Base-by-base conservation (phyloP, 2,797 vertebrate genomes). In the Trachurus trachurus region DNA sequence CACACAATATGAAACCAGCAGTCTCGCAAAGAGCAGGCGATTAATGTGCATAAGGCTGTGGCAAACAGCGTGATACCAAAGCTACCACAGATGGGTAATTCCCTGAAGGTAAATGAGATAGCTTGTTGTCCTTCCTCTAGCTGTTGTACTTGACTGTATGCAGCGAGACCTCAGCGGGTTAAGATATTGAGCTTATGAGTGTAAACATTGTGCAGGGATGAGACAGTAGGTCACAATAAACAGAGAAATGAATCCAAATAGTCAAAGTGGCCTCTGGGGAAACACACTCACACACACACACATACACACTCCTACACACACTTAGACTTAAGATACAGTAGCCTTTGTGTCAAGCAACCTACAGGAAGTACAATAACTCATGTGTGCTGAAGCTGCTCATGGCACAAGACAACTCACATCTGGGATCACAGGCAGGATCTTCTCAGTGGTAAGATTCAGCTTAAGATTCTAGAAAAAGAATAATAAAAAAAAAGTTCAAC, bases 261-360 rank as follows among this genome's bases (percentile, higher is more conserved):
- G 90, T 89, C 90, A 91, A 89, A 92, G 91, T 90, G 88, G 89
- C 88, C 88, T 84, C 89, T 89, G 89, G 91, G 89, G 90, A 86
- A 86, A 92, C 92, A 92, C 53, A 50, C 9, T 22, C 19, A 26
- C 8, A 44, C 37, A 58, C 53, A 50, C 9, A 26, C 19, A 26
- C 8, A 44, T 37, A 58, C 34, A 54, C 91, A 93, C 87, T 16
- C 44, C 5, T 7, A 34, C 44, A 57, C 34, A 57, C 90, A 93
- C 87, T 19, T 13, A 71, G 1, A 22, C 1, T 71, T 37, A 44
- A 45, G 52, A 62, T 19, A 49, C 45, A 49, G 16, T 49, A 56
- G 26, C 3, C 26, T 26, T 26, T n/a, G 22, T 17, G 52, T 37
- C 52, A 44, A 12, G 11, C 42, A 29, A 37, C 42, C 22, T 22